Evolutionary conservation across 1,140 invertebrate species (phyloP).

Genomic region (Melanaphis sacchari): DNA sequence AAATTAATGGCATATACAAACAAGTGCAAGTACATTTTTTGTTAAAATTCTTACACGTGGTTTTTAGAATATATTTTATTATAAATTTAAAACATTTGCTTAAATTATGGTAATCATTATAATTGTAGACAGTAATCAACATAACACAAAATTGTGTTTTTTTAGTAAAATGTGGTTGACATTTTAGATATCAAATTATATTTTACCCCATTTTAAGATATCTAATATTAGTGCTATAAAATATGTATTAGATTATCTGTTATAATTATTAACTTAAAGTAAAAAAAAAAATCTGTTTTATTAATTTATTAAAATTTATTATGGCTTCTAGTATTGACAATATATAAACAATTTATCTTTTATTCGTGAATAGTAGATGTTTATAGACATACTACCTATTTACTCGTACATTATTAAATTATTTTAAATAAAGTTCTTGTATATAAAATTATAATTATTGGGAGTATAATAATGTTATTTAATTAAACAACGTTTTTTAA

Average conservation of each 20-base stretch:
- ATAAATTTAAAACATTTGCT: neutral
- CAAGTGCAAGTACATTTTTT: neutral
- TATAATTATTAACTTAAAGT: no score
- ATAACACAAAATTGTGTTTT: neutral
- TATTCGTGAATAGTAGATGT: neutral
- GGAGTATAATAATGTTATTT: constrained; percentile 2
- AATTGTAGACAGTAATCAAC: neutral
- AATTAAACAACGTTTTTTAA: neutral
- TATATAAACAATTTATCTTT: neutral
- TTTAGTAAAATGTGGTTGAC: neutral
- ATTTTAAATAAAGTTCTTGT: neutral
- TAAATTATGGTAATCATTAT: neutral
- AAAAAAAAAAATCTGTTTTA: neutral
- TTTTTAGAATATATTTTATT: neutral
- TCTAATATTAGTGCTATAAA: neutral
- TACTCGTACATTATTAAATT: neutral
- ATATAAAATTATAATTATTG: neutral
- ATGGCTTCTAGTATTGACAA: neutral
- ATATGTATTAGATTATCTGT: neutral
- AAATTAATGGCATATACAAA: neutral
- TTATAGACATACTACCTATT: neutral
- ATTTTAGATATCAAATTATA: neutral
- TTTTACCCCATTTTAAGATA: neutral
- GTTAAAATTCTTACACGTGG: neutral
- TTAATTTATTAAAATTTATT: constrained; percentile 1